Conservation (phyloP, 1,140 invertebrate genomes). For the Diuraphis noxia region DNA sequence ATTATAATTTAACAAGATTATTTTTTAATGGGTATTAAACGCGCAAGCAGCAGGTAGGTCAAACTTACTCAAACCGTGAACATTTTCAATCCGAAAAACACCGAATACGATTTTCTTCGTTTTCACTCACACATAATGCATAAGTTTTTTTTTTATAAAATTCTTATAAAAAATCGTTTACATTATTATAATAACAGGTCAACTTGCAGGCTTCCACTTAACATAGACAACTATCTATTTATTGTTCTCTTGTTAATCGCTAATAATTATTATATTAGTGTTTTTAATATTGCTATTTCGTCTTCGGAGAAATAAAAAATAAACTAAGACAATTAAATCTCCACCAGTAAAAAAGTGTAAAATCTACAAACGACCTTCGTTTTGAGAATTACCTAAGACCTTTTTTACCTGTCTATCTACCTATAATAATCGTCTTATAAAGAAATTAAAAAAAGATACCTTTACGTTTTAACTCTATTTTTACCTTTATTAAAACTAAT, state of each 20-base stretch:
- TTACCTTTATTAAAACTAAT: background rate
- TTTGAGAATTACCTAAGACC: background rate
- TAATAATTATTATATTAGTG: background rate
- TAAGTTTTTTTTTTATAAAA: background rate
- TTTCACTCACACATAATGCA: background rate
- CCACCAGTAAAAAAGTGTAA: background rate
- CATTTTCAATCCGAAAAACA: background rate
- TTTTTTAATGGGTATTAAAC: background rate
- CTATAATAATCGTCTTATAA: background rate
- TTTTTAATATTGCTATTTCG: background rate
- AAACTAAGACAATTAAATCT: background rate
- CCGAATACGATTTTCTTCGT: background rate
- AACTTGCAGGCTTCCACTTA: background rate
- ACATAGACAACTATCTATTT: background rate
- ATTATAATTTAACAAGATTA: background rate
- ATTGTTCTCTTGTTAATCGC: background rate
- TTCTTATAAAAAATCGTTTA: background rate
- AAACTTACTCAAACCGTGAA: background rate
- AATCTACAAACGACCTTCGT: background rate
- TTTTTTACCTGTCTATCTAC: background rate
- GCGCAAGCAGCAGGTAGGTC: background rate
- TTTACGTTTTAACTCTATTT: background rate
- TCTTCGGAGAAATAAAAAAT: background rate
- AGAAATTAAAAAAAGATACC: background rate
- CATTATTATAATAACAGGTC: background rate